A percentile compares a stretch with the other conserved stretches of the same genome.
Conservation (phyloP, 2,888 invertebrate genomes). For the Sinodicranocentrus sp. region DNA sequence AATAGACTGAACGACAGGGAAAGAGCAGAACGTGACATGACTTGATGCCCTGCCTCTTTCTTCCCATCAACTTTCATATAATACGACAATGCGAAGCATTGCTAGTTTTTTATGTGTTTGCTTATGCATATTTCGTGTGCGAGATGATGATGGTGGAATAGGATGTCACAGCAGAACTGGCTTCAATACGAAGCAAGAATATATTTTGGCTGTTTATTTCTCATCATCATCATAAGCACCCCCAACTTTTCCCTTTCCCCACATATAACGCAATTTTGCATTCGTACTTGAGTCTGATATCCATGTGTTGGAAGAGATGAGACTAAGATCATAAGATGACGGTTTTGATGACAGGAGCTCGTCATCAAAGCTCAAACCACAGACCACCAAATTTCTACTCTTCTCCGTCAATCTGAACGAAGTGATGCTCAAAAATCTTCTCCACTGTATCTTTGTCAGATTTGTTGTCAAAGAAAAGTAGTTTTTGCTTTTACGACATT, state of each 20-base stretch:
- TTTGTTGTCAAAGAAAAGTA: too few species aligned
- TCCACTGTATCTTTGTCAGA: too few species aligned
- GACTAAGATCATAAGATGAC: not conserved
- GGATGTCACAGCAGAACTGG: slow-evolving; percentile 8
- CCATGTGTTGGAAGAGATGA: not conserved
- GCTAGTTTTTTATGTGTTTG: slow-evolving; percentile 16
- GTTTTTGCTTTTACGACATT: too few species aligned
- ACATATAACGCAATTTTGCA: too few species aligned
- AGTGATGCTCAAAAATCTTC: too few species aligned
- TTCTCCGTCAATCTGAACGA: too few species aligned
- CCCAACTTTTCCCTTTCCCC: not conserved
- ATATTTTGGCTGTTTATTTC: slow-evolving; percentile 35
- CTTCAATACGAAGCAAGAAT: not conserved
- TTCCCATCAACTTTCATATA: not conserved
- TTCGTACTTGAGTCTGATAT: not conserved
- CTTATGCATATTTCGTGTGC: slow-evolving; percentile 10
- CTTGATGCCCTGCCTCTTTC: slow-evolving; percentile 13
- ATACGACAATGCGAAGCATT: not conserved
- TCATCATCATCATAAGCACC: slow-evolving; percentile 1
- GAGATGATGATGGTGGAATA: not conserved
- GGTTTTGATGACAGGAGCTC: slow-evolving; percentile 34
- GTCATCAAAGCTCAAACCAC: slow-evolving; percentile 43
- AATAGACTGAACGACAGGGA: slow-evolving; percentile 35
- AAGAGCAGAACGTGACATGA: slow-evolving; percentile 57
- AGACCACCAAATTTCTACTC: slow-evolving; percentile 47